Base-by-base conservation (phyloP, 92 coral and sea anemone genomes). In the Heteractis magnifica region DNA sequence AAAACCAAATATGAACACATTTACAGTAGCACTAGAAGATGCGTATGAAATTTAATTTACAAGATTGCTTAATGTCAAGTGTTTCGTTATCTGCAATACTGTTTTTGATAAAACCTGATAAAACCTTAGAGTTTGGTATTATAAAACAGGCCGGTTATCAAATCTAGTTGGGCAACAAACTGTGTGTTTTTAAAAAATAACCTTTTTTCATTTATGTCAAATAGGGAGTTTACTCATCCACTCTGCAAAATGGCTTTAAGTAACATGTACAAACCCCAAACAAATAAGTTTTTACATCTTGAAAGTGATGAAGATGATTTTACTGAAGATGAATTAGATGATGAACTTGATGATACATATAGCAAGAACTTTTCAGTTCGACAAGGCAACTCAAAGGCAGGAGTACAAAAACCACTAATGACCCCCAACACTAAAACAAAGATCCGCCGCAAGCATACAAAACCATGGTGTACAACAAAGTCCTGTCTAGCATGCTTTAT, bases 181-280 rank as follows among this genome's bases (percentile, higher is more conserved):
- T 34, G 44, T 20, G 14, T 21, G 19, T 23, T 6, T 23, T 68
- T 68, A 3, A 48, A 15, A 68, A n/a, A 34, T 5, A 4, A 65
- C 26, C 41, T 21, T 68, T 26, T 21, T 9, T 6, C 11, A 9
- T 68, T 68, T 6, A 4, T 23, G 49, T 9, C 3, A 10, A 7
- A 23, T 23, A 21, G 72, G 13, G 13, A 53, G 9, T 53, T 65
- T 65, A 65, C 41, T 65, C 72, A 0, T 65, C 41, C 19, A 65
- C 21, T 49, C 10, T 81, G n/a, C 76, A 49, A 56, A 51, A 96
- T 96, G 99, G 90, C 98, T 21, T 81, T 96, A 51, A 96, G 94
- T 48, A 94, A 96, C 52, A 90, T 96, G 83, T 96, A 96, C 89
- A 94, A 92, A 80, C 95, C 99, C 5, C 98, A 94, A 82, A 84